Conservation (phyloP, 1,140 invertebrate species). For the Ceratina calcarata region DNA sequence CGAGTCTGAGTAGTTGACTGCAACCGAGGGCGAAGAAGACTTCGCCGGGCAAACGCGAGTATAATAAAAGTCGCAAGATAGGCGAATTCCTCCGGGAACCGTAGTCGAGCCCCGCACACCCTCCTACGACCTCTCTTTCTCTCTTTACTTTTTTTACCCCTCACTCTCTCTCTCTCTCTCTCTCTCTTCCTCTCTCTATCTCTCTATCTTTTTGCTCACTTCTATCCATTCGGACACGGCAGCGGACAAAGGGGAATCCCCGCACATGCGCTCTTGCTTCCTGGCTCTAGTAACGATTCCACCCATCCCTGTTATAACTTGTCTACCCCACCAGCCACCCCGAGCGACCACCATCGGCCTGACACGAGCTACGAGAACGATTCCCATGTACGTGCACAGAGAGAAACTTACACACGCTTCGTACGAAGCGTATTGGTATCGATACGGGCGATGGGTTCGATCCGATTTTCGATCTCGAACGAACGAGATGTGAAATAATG, state of each 20-base stretch:
- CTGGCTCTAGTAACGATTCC: conserved; percentile 78
- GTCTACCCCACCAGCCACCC: conserved; percentile 65
- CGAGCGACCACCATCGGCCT: conserved; percentile 33
- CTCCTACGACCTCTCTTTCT: neutral
- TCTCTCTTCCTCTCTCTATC: neutral
- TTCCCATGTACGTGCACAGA: neutral
- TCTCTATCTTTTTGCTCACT: neutral
- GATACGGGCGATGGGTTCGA: conserved; percentile 26
- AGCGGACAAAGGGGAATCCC: conserved; percentile 72
- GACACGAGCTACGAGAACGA: conserved; percentile 42
- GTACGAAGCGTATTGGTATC: neutral
- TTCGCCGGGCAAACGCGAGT: conserved; percentile 61
- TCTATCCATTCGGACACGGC: conserved; percentile 34
- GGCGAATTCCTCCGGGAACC: conserved; percentile 71
- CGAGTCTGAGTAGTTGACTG: conserved; percentile 15
- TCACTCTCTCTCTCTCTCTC: neutral
- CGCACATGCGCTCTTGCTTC: conserved; percentile 74
- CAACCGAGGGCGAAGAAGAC: conserved; percentile 25
- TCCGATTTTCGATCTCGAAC: conserved; percentile 32
- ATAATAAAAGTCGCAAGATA: conserved; percentile 73
- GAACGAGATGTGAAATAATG: conserved; percentile 10
- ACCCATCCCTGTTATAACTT: conserved; percentile 62
- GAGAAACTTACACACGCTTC: neutral
- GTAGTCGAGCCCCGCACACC: conserved; percentile 12
- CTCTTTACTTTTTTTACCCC: neutral